A percentile compares a stretch with the other conserved stretches of the same genome.
Conservation (phyloP, 2,113 vertebrate genomes). For the Ciconia maguari region DNA sequence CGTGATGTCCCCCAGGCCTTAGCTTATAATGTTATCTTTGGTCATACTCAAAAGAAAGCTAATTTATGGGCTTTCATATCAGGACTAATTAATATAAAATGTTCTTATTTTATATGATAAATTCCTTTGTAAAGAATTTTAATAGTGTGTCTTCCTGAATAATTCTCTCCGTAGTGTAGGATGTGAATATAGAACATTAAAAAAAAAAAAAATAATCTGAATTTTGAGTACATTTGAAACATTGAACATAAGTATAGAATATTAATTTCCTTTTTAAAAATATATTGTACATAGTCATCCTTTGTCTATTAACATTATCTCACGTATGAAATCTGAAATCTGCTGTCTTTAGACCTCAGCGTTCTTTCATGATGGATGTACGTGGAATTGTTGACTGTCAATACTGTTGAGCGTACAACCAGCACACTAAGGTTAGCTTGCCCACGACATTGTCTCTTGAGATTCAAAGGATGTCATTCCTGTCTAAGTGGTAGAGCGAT, state of each 20-base stretch:
- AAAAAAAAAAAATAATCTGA: not conserved
- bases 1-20: not conserved
- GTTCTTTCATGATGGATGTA: not conserved
- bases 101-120: constrained; percentile 28
- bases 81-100: constrained; percentile 49
- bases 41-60: not conserved
- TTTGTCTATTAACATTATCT: not conserved
- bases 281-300: not conserved
- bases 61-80: constrained; percentile 27
- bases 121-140: constrained; percentile 53
- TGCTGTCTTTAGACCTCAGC: not conserved
- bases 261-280: not conserved
- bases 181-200: not conserved
- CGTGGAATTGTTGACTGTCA: not conserved
- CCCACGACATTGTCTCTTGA: not conserved
- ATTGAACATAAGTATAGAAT: not conserved
- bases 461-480: constrained; percentile 56
- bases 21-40: not conserved
- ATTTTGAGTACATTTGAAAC: not conserved
- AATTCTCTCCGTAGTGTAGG: not conserved
- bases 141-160: constrained; percentile 21
- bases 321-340: not conserved
- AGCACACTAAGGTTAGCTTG: not conserved
- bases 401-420: not conserved
- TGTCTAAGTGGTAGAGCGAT: constrained; percentile 10